Evolutionary conservation across 2,797 vertebrate genomes (phyloP).

Genomic region (Gadopsis bispinosus): DNA sequence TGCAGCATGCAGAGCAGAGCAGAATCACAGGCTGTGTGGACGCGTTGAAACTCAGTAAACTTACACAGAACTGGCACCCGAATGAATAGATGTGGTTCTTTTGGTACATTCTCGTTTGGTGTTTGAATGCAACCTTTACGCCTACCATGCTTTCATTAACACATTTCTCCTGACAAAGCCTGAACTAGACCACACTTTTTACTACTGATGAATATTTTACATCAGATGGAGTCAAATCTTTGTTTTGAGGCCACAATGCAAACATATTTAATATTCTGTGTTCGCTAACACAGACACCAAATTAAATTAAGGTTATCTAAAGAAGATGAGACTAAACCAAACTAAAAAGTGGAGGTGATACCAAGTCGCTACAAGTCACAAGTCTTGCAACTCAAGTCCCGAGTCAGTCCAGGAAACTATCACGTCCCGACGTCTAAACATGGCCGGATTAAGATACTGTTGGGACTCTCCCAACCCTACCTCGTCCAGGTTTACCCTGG

Average conservation of each 20-base stretch:
- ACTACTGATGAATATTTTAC: background rate
- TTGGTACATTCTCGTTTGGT: background rate
- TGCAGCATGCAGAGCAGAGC: conserved; percentile 79
- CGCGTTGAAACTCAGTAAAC: background rate
- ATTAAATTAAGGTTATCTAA: background rate
- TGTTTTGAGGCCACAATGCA: background rate
- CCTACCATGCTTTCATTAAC: too few relatives aligned
- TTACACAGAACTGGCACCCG: background rate
- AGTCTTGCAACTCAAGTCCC: background rate
- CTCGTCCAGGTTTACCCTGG: too few relatives aligned
- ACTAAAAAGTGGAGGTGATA: background rate
- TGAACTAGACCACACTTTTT: too few relatives aligned
- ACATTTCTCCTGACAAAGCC: too few relatives aligned
- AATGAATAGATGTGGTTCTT: background rate
- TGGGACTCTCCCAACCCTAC: too few relatives aligned
- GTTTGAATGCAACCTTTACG: background rate
- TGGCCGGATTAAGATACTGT: background rate
- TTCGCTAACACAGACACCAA: background rate
- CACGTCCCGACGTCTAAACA: background rate
- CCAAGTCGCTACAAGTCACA: background rate
- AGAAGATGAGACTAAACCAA: background rate
- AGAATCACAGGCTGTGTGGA: conserved; percentile 30
- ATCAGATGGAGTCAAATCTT: background rate
- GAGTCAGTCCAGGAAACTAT: background rate
- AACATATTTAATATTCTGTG: too few relatives aligned